A percentile compares a stretch with the other conserved stretches of the same genome.
These are phyloP conservation scores for Myripristis jacobus DNA, from an alignment of 2,797 vertebrate species.

Conservation along the genomic window DNA sequence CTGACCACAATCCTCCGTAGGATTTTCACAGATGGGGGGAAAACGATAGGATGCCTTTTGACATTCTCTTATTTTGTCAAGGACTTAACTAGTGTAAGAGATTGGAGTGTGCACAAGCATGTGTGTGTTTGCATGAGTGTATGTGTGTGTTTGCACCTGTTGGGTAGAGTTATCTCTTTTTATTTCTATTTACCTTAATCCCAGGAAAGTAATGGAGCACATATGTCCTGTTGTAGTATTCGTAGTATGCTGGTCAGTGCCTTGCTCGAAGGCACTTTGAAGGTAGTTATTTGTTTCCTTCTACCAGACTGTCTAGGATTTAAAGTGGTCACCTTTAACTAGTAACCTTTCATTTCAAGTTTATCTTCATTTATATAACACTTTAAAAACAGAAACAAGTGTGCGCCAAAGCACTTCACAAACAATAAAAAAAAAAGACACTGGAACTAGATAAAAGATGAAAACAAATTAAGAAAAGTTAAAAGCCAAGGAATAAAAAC, in stretches of 20 bases:
- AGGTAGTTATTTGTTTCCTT: too few relatives aligned
- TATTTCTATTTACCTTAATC: background rate
- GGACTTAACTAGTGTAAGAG: background rate
- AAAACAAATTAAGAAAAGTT: too few relatives aligned
- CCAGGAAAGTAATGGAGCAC: background rate
- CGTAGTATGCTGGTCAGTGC: too few relatives aligned
- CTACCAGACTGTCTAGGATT: background rate
- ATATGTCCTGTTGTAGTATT: background rate
- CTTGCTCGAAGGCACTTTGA: too few relatives aligned
- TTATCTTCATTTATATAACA: too few relatives aligned
- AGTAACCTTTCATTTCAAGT: background rate
- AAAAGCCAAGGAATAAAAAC: too few relatives aligned
- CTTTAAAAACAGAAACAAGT: too few relatives aligned
- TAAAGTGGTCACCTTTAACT: background rate
- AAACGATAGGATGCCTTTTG: conserved; percentile 31
- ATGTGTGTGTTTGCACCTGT: too few relatives aligned
- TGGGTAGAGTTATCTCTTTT: background rate
- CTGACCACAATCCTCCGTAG: conserved; percentile 38
- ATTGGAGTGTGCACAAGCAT: background rate
- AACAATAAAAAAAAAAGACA: too few relatives aligned
- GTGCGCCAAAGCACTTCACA: too few relatives aligned
- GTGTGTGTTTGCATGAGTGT: background rate
- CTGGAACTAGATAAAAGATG: too few relatives aligned
- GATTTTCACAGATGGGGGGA: conserved; percentile 33
- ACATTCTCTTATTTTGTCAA: conserved; percentile 42